These are phyloP conservation scores for Eulithis testata DNA, from an alignment of 2,888 invertebrate genomes.

Conservation along the genomic window DNA sequence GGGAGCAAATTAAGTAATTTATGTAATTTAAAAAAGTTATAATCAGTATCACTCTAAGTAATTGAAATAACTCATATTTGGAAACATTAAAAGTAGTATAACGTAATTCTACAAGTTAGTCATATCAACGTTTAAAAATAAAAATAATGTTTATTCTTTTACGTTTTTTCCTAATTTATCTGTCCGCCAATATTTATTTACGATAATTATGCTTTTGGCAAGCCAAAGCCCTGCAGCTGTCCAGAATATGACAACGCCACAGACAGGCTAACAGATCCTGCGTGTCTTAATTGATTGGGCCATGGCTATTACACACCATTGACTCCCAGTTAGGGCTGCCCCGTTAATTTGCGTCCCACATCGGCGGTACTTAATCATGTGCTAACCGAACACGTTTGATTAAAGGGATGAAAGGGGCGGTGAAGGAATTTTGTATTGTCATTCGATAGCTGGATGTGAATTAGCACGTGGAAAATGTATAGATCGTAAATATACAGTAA, in stretches of 20 bases:
- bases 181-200: no score
- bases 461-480: not conserved
- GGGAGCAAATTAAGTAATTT: no score
- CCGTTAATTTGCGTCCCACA: slow-evolving; percentile 41
- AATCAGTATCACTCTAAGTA: no score
- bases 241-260: slow-evolving; percentile 26
- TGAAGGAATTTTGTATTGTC: slow-evolving; percentile 19
- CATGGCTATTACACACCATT: slow-evolving; percentile 62
- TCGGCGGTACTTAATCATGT: slow-evolving; percentile 41
- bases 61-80: no score
- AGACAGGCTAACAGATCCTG: slow-evolving; percentile 30
- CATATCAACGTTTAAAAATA: no score
- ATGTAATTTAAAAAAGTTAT: no score
- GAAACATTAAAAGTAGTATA: no score
- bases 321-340: slow-evolving; percentile 58
- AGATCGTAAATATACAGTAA: no score
- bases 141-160: no score
- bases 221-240: slow-evolving; percentile 2
- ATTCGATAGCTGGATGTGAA: slow-evolving; percentile 13
- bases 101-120: no score
- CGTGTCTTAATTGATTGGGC: slow-evolving; percentile 61
- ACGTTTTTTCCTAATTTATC: no score
- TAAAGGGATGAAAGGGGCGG: slow-evolving; percentile 37
- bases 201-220: no score
- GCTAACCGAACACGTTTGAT: slow-evolving; percentile 42